Conservation (phyloP, 2,797 vertebrate species). For the Loris lydekkerianus region DNA sequence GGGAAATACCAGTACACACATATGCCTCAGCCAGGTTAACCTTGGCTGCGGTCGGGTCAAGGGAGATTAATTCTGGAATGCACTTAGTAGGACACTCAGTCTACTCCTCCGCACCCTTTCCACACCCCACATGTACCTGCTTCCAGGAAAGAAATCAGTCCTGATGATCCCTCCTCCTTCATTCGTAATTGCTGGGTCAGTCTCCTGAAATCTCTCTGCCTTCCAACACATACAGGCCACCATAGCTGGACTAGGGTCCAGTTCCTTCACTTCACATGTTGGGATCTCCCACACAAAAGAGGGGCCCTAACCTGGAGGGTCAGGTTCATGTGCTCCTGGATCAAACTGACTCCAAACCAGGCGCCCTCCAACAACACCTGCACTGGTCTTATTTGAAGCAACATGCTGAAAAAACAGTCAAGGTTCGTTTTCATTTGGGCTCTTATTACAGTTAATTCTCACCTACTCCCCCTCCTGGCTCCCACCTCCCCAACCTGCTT, state of each 20-base stretch:
- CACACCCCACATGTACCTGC: not conserved
- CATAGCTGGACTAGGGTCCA: not conserved
- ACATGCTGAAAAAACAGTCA: not conserved
- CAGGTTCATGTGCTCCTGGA: not conserved
- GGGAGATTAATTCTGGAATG: not conserved
- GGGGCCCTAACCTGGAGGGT: accelerated
- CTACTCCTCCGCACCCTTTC: not conserved
- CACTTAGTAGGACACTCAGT: not conserved
- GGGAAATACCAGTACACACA: not conserved
- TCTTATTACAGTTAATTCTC: not conserved
- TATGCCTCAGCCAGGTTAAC: too few relatives aligned
- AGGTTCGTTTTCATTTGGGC: not conserved
- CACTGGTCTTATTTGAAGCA: not conserved
- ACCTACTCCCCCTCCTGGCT: not conserved
- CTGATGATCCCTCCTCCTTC: not conserved
- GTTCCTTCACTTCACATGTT: not conserved
- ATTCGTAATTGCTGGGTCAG: not conserved
- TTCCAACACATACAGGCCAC: not conserved
- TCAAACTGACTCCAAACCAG: not conserved
- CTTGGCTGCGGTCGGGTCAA: not conserved
- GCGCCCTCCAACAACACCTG: not conserved
- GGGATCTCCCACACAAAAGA: not conserved
- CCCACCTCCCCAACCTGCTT: not conserved
- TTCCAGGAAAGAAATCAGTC: conserved; percentile 15
- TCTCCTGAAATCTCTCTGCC: not conserved